These are phyloP conservation scores for Chromoteleia sp. DNA, from an alignment of 2,888 invertebrate genomes.

Conservation along the genomic window DNA sequence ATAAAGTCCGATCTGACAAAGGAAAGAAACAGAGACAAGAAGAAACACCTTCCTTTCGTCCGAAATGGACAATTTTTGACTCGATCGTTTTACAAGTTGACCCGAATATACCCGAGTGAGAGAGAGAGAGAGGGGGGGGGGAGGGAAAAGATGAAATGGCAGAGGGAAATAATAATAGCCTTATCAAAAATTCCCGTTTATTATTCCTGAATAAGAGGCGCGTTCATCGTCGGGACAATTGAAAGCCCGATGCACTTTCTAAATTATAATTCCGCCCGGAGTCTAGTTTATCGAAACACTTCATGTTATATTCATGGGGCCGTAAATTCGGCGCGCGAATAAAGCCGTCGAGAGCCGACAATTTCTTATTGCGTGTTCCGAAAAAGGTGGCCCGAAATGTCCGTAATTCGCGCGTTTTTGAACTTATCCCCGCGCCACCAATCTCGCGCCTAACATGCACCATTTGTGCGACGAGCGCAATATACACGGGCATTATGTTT, in stretches of 20 bases:
- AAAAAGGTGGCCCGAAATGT: constrained; percentile 16
- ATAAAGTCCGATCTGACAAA: constrained; percentile 25
- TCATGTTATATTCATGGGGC: constrained; percentile 45
- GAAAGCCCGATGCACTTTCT: constrained; percentile 31
- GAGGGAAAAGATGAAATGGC: neutral
- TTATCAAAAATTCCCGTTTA: constrained; percentile 21
- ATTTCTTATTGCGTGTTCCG: constrained; percentile 19
- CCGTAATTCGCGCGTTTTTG: constrained; percentile 40
- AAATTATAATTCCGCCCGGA: constrained; percentile 28
- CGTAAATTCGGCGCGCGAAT: constrained; percentile 35
- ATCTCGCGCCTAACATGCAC: constrained; percentile 59
- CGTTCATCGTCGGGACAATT: constrained; percentile 28
- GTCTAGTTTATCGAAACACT: constrained; percentile 35
- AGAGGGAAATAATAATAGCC: neutral
- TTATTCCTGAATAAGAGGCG: constrained; percentile 4
- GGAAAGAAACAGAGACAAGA: neutral
- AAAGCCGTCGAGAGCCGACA: neutral
- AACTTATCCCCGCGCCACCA: constrained; percentile 43
- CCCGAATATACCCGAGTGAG: constrained; percentile 32
- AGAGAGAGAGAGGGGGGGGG: too few species aligned
- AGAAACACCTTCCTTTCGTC: too few species aligned
- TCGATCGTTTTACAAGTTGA: constrained; percentile 30
- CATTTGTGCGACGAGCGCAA: constrained; percentile 48
- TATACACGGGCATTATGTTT: constrained; percentile 62
- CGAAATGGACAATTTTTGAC: constrained; percentile 27